Evolutionary conservation across 2,113 vertebrate species (phyloP), one percentile per base, ranked within the genome.

Genomic region (Heloderma charlesbogerti): DNA sequence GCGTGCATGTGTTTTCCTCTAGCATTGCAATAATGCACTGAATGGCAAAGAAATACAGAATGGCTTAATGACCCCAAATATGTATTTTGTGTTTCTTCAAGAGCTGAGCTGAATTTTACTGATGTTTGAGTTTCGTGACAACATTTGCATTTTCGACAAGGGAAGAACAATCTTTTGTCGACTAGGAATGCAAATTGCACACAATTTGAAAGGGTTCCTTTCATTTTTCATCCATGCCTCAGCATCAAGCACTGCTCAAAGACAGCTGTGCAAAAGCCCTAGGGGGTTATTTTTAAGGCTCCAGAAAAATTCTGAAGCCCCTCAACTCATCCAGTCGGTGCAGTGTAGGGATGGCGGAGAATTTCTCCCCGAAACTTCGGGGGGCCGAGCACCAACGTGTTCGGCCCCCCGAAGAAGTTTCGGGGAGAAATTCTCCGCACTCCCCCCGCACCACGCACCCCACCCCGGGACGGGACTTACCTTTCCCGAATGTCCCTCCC

Each of bases 71-170:
- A 57, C n/a, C 60, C 20, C 8, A 84, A 84, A 84, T 84, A 84
- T 84, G 37, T 84, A 84, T 66, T 84, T 84, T 84, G 82, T 63
- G 37, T 84, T 60, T 66, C 82, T 84, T 63, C 60, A 63, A 66
- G 37, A 84, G n/a, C 34, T 27, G 37, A 63, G 82, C 82, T 84
- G 34, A 40, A 13, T 83, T 40, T 63, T 34, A 4, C 57, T 25
- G 82, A 63, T 84, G 82, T 84, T 84, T 40, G 82, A 22, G n/a
- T 66, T 66, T 40, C 25, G 25, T 84, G 82, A 66, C 57, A 66
- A 84, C 63, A 84, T 84, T 63, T 84, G 57, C 82, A 84, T 84
- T 84, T 84, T 66, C n/a, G 5, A 84, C n/a, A 84, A 43, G 57
- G 60, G 37, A 6, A n/a, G 20, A 29, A 72, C 54, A 60, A 29